Conservation (phyloP, 2,113 vertebrate genomes). For the Benitochromis conjunctus region DNA sequence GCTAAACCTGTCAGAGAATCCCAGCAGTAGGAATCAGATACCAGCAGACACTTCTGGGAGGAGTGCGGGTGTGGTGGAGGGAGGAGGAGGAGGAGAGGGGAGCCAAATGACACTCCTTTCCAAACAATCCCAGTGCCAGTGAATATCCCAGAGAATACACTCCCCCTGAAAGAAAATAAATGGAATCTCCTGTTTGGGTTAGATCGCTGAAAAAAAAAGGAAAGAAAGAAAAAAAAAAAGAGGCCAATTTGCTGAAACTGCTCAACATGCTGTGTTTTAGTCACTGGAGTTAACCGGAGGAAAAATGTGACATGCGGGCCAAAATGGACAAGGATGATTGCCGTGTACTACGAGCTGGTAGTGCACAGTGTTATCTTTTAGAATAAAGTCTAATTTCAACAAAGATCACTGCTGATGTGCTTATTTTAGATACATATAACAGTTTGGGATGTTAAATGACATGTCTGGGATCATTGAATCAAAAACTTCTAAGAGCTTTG, state of each 20-base stretch:
- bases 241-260: constrained; percentile 55
- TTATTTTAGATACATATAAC: neutral
- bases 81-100: neutral
- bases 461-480: neutral
- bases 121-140: constrained; percentile 64
- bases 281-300: constrained; percentile 38
- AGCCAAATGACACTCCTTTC: constrained; percentile 56
- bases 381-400: constrained; percentile 13
- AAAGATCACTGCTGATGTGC: neutral
- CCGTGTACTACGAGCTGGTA: constrained; percentile 12
- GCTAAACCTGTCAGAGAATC: constrained; percentile 22
- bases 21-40: constrained; percentile 37
- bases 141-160: constrained; percentile 72
- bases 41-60: constrained; percentile 28
- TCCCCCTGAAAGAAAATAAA: constrained; percentile 71
- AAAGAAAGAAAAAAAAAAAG: constrained; percentile 64
- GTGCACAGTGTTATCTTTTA: neutral
- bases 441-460: neutral
- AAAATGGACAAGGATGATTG: constrained; percentile 58
- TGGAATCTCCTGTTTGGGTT: constrained; percentile 70
- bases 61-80: neutral
- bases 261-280: constrained; percentile 39
- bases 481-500: neutral
- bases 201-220: constrained; percentile 22
- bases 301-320: constrained; percentile 50